Evolutionary conservation across 2,113 vertebrate genomes (phyloP), one percentile per base, ranked within the genome.

Genomic region (Alectura lathami): DNA sequence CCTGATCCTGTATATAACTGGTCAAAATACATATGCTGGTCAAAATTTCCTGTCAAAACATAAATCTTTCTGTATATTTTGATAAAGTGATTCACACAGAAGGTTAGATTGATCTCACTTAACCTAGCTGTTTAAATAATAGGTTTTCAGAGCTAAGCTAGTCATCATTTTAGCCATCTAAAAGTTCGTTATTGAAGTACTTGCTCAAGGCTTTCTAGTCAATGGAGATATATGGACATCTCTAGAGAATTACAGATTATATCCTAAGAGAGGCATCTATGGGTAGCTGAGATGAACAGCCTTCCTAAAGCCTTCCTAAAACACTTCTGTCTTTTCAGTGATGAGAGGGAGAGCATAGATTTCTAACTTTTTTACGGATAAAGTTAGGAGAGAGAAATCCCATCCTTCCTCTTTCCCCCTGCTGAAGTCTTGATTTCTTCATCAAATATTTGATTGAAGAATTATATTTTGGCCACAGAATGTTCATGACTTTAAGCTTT

Each of bases 51-150:
- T 47, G 26, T 69, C 53, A 82, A 87, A 86, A 48, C 22, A 3
- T 32, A 63, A 54, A 70, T 43, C 56, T 81, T 79, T 43, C 47
- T 43, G 24, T 77, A 50, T 36, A 53, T 73, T 76, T 82, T 95
- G 87, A 88, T 83, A 30, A 85, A 96, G 54, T 80, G 42, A 9
- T 93, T 95, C 59, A n/a, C 72, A 67, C 42, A 67, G 80, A 74
- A 59, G 45, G 5, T 32, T 80, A 24, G 0, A 93, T 95, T 91
- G 38, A 69, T 95, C 90, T 91, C 75, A 79, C 89, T 94, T 91
- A 91, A 80, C 54, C 63, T 88, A 80, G 72, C 75, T 88, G 75
- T 89, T 96, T 93, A 91, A 96, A 94, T 95, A 90, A 88, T 80
- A 85, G 83, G 15, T 32, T 86, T 94, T 83, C 78, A 54, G 79